Conservation (phyloP, 53 echinoderm and acorn worm species). For the Holothuria leucospilota region DNA sequence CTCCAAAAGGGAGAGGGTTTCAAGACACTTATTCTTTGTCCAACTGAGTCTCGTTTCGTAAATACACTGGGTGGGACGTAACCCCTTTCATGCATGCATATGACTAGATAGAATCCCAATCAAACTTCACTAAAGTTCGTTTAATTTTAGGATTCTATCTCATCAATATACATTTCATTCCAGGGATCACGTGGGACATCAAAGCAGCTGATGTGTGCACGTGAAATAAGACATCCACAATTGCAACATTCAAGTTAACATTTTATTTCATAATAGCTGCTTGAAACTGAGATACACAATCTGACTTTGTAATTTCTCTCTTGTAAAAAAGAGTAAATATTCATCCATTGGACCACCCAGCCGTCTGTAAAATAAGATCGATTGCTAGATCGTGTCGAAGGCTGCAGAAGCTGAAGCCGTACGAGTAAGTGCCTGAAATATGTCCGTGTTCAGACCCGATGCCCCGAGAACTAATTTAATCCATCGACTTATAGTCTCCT, state of each 20-base stretch:
- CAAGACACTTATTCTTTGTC: background rate
- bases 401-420: background rate
- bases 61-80: too few species aligned
- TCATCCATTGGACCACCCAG: background rate
- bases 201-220: conserved; percentile 11
- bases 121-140: too few species aligned
- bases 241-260: too few species aligned
- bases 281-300: background rate
- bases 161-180: conserved; percentile 6
- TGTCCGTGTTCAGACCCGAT: background rate
- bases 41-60: background rate
- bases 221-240: background rate
- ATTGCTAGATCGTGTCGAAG: background rate
- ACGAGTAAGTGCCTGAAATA: background rate
- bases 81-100: too few species aligned
- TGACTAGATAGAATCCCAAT: too few species aligned
- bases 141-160: conserved; percentile 32
- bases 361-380: background rate
- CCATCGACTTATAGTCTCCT: too few species aligned
- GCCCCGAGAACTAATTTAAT: background rate
- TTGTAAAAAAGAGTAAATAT: background rate
- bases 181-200: conserved; percentile 3
- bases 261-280: conserved; percentile 1
- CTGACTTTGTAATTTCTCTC: background rate
- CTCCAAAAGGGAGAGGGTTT: too few species aligned